Percentiles rank a stretch among this genome's conserved stretches.
phyloP scores from a whole-genome alignment of 2,888 invertebrate species.

The Elysia crispata region DNA sequence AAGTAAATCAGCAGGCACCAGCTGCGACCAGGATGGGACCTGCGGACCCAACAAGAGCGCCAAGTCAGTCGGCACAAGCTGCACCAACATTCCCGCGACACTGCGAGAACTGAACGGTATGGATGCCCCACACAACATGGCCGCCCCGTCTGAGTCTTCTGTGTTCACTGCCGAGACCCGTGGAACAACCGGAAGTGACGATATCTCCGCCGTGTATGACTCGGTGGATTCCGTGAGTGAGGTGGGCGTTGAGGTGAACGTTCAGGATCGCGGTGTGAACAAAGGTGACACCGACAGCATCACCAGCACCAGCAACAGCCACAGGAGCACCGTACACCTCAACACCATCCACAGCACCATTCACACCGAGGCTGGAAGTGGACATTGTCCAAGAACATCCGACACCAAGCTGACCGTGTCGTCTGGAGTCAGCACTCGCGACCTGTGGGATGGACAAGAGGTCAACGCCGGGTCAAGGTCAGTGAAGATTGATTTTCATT shows the following conservation, averaged over 20 bases:
- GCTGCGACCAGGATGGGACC: no score
- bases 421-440: not conserved
- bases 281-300: no score
- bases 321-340: no score
- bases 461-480: not conserved
- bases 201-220: slow-evolving; percentile 3
- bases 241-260: not conserved
- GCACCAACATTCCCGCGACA: not conserved
- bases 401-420: not conserved
- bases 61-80: slow-evolving; percentile 14
- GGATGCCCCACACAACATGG: no score
- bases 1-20: no score
- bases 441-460: not conserved
- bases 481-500: slow-evolving; percentile 2
- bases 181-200: not conserved
- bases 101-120: no score
- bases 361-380: not conserved
- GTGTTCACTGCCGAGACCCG: not conserved
- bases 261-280: not conserved
- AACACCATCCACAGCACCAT: not conserved
- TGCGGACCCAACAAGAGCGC: not conserved
- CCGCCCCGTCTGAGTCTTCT: not conserved
- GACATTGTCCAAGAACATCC: not conserved
- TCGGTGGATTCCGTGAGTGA: not conserved
- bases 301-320: no score